Evolutionary conservation across 2,797 vertebrate species (phyloP).

Genomic region (Sitta carolinensis): DNA sequence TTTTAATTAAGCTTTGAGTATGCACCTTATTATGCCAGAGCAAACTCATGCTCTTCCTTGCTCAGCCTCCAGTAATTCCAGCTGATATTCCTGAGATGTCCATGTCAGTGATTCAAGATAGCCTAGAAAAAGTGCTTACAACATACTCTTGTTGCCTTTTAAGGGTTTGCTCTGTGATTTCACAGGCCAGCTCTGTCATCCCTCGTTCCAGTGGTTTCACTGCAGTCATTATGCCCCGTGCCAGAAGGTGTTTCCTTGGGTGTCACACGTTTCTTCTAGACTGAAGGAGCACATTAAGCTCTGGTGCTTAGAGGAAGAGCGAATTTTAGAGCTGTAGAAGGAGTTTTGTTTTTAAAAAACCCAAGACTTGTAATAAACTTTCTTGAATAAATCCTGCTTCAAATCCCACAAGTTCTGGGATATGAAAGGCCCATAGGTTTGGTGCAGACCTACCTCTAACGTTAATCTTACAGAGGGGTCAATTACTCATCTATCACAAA

Average conservation of each 20-base stretch:
- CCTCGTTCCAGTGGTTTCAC: not conserved
- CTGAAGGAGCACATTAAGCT: not conserved
- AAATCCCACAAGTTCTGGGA: not conserved
- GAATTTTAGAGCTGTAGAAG: not conserved
- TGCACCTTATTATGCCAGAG: not conserved
- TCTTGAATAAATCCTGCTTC: not conserved
- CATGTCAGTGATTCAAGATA: not conserved
- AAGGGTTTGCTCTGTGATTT: not conserved
- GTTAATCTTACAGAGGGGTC: not conserved
- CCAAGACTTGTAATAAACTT: not conserved
- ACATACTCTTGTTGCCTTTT: not conserved
- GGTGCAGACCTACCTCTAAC: not conserved
- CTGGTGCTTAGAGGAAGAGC: not conserved
- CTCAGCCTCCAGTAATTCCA: not conserved
- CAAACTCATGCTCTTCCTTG: not conserved
- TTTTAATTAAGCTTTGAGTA: not conserved
- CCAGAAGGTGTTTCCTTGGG: not conserved
- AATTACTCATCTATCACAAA: not conserved
- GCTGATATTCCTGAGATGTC: not conserved
- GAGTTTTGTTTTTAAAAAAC: not conserved
- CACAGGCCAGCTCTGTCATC: not conserved
- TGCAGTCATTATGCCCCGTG: not conserved
- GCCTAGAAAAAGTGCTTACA: not conserved
- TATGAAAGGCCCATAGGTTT: not conserved
- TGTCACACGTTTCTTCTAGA: not conserved